phyloP scores from a whole-genome alignment of 1,140 invertebrate species.

The Paramacrobiotus metropolitanus region DNA sequence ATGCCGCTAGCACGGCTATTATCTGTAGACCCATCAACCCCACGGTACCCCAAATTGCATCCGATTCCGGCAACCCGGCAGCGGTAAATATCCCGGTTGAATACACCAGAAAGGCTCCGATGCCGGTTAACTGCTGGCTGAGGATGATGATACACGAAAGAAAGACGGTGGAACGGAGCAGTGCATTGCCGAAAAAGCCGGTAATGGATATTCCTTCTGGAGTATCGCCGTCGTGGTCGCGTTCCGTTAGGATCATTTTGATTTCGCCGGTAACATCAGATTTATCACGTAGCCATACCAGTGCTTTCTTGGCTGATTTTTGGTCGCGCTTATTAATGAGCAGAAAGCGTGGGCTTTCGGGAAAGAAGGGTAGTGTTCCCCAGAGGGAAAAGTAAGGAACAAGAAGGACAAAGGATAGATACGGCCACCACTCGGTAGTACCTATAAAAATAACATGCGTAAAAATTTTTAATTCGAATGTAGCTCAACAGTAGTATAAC shows the following conservation, averaged over 20 bases:
- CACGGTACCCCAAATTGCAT: not conserved
- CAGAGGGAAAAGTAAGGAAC: not conserved
- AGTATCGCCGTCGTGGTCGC: not conserved
- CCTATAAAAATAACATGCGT: not conserved
- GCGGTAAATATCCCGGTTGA: not conserved
- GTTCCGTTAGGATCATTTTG: not conserved
- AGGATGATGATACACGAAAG: not conserved
- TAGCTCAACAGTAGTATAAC: too few relatives aligned
- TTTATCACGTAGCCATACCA: not conserved
- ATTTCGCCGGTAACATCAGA: not conserved
- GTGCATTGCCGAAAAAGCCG: not conserved
- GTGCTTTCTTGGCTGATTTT: not conserved
- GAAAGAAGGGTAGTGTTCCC: not conserved
- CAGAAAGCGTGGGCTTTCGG: not conserved
- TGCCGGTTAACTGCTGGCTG: not conserved
- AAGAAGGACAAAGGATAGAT: conserved; percentile 31
- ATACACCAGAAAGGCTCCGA: not conserved
- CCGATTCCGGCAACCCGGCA: not conserved
- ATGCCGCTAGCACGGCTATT: not conserved
- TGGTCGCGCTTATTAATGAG: not conserved
- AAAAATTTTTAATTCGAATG: too few relatives aligned
- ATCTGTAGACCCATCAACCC: not conserved
- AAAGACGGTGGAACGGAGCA: not conserved
- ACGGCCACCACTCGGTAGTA: not conserved
- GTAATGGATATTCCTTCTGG: not conserved